phyloP scores from a whole-genome alignment of 1,140 invertebrate genomes.

The Cataglyphis hispanica region DNA sequence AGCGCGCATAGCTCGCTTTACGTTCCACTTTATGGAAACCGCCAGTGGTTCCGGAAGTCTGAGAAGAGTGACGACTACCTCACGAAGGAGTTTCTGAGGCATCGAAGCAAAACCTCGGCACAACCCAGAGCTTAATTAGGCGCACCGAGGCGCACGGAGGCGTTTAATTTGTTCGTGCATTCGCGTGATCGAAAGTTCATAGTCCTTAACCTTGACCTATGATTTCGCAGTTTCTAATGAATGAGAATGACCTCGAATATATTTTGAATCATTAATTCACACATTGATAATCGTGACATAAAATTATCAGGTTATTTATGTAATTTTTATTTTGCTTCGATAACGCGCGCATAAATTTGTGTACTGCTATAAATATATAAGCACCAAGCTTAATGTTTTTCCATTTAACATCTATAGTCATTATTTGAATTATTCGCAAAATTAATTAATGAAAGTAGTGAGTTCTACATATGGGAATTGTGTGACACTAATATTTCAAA shows the following conservation, averaged over 20 bases:
- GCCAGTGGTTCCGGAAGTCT: conserved; percentile 51
- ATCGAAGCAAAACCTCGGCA: conserved; percentile 53
- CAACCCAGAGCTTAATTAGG: conserved; percentile 32
- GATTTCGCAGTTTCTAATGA: background rate
- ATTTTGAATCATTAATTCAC: background rate
- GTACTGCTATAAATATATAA: conserved; percentile 33
- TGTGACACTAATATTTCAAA: background rate
- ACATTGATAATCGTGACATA: background rate
- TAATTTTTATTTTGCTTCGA: conserved; percentile 23
- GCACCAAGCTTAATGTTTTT: conserved; percentile 22
- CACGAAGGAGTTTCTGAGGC: conserved; percentile 12
- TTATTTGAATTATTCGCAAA: background rate
- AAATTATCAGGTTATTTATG: conserved; percentile 24
- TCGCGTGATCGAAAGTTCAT: conserved; percentile 46
- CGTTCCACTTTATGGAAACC: conserved; percentile 27
- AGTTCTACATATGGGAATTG: background rate
- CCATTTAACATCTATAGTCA: background rate
- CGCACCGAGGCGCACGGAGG: background rate
- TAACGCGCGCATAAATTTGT: background rate
- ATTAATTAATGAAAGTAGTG: conserved; percentile 1
- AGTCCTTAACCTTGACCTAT: conserved; percentile 48
- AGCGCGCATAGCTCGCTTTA: conserved; percentile 7
- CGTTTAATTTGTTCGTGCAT: conserved; percentile 41
- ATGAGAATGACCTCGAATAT: background rate
- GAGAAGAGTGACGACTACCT: conserved; percentile 33